Conservation (phyloP, 2,888 invertebrate genomes). For the Scelioninae gen. 1 region DNA sequence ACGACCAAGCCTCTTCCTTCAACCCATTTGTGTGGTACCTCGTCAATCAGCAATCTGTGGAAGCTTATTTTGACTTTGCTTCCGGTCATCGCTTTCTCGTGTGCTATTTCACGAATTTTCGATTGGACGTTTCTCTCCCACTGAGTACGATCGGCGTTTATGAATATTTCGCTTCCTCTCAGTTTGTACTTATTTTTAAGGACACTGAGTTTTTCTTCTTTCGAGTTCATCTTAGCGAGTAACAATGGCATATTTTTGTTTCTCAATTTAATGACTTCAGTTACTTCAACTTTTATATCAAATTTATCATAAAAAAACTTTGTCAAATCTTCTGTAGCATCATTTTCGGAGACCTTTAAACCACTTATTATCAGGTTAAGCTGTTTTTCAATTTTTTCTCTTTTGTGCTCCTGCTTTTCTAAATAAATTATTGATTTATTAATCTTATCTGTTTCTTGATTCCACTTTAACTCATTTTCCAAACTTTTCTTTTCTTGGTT, state of each 20-base stretch:
- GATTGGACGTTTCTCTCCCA: background rate
- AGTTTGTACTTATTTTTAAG: background rate
- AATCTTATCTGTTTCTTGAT: background rate
- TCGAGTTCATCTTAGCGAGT: background rate
- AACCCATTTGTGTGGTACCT: background rate
- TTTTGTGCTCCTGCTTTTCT: background rate
- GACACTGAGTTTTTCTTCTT: background rate
- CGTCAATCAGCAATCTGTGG: background rate
- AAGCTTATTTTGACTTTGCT: background rate
- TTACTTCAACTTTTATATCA: background rate
- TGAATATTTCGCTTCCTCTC: background rate
- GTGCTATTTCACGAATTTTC: background rate
- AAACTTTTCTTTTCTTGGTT: background rate
- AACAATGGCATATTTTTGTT: background rate
- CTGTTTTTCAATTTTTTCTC: background rate
- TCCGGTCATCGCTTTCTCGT: background rate
- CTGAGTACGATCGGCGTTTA: background rate
- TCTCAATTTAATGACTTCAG: background rate
- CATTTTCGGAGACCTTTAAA: background rate
- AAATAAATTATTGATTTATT: background rate
- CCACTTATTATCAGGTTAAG: background rate
- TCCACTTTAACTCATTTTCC: background rate
- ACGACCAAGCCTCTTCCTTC: background rate
- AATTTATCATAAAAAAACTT: background rate
- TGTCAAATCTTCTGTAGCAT: background rate